These are phyloP conservation scores for Chrysolina oricalcia DNA, from an alignment of 2,888 invertebrate species.

Conservation along the genomic window DNA sequence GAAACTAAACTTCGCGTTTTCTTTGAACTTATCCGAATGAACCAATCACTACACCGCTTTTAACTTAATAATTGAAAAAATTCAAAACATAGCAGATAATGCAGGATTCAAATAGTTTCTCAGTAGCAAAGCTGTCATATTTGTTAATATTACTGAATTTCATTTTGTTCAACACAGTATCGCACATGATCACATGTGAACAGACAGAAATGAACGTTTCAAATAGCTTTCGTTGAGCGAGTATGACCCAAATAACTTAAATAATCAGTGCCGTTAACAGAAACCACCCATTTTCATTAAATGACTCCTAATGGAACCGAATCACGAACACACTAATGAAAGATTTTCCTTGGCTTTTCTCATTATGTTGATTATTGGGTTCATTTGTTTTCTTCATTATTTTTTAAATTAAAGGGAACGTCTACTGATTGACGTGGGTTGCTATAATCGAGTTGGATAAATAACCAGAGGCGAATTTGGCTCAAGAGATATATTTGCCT, in stretches of 20 bases:
- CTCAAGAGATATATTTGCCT: too few species aligned
- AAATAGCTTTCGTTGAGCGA: not conserved
- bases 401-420: not conserved
- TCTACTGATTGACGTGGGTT: not conserved
- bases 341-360: constrained; percentile 16
- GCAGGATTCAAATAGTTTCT: too few species aligned
- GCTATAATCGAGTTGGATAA: too few species aligned
- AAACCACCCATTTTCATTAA: constrained; percentile 21
- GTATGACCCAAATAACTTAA: constrained; percentile 3
- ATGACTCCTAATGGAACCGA: constrained; percentile 18
- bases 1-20: too few species aligned
- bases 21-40: too few species aligned
- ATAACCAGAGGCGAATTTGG: too few species aligned
- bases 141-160: too few species aligned
- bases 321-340: constrained; percentile 28
- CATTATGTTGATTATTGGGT: constrained; percentile 30
- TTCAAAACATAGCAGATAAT: too few species aligned
- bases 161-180: too few species aligned
- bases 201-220: not conserved
- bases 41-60: too few species aligned
- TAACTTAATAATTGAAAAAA: too few species aligned
- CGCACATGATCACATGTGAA: not conserved
- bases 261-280: not conserved
- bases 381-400: constrained; percentile 17
- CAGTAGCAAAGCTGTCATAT: too few species aligned